These are phyloP conservation scores for Drosophila neotestacea DNA, from an alignment of 2,888 invertebrate species.

Conservation along the genomic window DNA sequence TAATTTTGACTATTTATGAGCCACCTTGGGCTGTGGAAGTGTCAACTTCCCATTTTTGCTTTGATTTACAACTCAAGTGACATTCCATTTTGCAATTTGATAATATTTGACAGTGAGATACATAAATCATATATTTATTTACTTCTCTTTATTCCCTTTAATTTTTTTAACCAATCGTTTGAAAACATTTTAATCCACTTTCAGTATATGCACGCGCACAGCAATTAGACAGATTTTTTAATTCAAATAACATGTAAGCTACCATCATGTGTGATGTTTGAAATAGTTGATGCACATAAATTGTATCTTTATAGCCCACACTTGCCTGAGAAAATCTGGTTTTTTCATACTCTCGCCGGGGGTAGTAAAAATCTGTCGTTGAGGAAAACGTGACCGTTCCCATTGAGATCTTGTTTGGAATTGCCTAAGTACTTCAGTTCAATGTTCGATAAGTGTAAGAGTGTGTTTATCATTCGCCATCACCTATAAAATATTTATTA, in stretches of 20 bases:
- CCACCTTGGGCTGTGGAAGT: conserved; percentile 4
- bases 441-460: not conserved
- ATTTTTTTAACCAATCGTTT: not conserved
- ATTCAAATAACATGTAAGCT: conserved; percentile 50
- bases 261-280: conserved; percentile 16
- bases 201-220: conserved; percentile 9
- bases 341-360: not conserved
- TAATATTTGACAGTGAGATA: not conserved
- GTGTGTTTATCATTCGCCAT: not conserved
- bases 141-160: not conserved
- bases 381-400: conserved; percentile 11
- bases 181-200: conserved; percentile 3
- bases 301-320: conserved; percentile 25
- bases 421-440: not conserved
- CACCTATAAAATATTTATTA: not conserved
- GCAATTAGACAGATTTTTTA: conserved; percentile 40
- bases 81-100: conserved; percentile 2
- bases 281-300: conserved; percentile 33
- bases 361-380: conserved; percentile 4
- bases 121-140: not conserved
- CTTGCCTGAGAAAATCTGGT: conserved; percentile 25
- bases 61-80: conserved; percentile 30
- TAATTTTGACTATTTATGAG: conserved; percentile 35
- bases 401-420: not conserved
- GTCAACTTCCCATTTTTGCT: not conserved